Base-by-base conservation (phyloP, 2,888 invertebrate genomes). In the Agonopterix arenella region DNA sequence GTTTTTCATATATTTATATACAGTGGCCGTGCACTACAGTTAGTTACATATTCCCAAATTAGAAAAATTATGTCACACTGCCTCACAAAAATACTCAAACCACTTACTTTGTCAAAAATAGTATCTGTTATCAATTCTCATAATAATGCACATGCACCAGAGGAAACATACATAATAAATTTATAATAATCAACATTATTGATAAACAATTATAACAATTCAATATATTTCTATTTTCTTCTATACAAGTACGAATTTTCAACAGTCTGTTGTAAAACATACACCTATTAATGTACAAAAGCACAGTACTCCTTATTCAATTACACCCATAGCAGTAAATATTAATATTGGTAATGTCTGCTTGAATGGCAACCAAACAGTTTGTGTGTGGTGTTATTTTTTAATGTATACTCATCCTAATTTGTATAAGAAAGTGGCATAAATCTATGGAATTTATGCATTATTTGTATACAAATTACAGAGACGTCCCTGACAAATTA, bases 191-290 rank as follows among this genome's bases (percentile, higher is more conserved):
- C 77, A 86, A 86, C 84, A 81, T 84, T 76, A 79, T 76, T 83
- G 76, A 79, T 80, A 84, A 83, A 84, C 82, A 85, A 84, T 84
- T 77, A 83, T 84, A 88, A 85, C 85, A 84, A 80, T 80, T 73
- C 72, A 76, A 85, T 86, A 88, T 79, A 85, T 66, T 73, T 84
- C 78, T 74, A 73, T 73, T 76, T 80, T 76, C 74, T 73, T 46
- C 69, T 78, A 76, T 74, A 80, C 74, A 80, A 76, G 77, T 76
- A 80, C 76, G 79, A 78, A 80, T 68, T 74, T 70, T 75, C 66
- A 84, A 84, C 84, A 83, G 73, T 82, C 76, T 76, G 79, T 70
- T 75, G 73, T 76, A 69, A 68, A 73, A 73, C 67, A 71, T 74
- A 74, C 69, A 70, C 65, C 59, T 70, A 68, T 60, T 55, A 62